These are phyloP conservation scores for Neria commutata DNA, from an alignment of 2,888 invertebrate species.

Conservation along the genomic window DNA sequence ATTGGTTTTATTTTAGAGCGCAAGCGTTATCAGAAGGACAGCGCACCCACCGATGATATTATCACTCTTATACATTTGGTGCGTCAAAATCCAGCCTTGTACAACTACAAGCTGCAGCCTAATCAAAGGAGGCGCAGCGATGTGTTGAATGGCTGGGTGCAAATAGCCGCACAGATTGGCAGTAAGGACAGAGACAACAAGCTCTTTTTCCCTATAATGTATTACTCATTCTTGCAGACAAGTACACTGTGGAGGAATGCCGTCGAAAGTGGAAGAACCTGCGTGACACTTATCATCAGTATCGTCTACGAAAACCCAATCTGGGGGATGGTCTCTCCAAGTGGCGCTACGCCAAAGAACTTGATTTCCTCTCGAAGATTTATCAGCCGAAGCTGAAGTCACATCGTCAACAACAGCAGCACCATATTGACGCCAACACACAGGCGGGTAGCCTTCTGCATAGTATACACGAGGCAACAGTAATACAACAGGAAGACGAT, in stretches of 20 bases:
- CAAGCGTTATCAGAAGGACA: conserved; percentile 56
- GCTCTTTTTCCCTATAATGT: not conserved
- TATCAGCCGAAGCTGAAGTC: conserved; percentile 58
- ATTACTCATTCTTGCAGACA: conserved; percentile 33
- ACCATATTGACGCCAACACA: conserved; percentile 20
- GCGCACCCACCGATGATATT: conserved; percentile 54
- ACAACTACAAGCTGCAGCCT: conserved; percentile 56
- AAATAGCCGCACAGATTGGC: conserved; percentile 52
- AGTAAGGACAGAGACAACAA: conserved; percentile 39
- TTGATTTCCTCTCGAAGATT: conserved; percentile 53
- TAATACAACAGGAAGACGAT: not conserved
- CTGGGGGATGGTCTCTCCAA: conserved; percentile 52
- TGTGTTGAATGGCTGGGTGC: conserved; percentile 53
- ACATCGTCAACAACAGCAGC: conserved; percentile 39
- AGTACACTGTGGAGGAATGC: conserved; percentile 54
- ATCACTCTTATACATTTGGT: conserved; percentile 54
- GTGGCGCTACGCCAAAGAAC: conserved; percentile 56
- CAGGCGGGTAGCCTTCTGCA: conserved; percentile 26
- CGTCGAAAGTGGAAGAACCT: conserved; percentile 59
- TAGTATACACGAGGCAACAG: not conserved
- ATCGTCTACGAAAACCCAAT: conserved; percentile 54
- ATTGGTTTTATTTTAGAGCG: too few species aligned
- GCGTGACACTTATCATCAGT: conserved; percentile 58
- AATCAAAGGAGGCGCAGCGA: conserved; percentile 53
- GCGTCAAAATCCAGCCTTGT: conserved; percentile 55